Base-by-base conservation (phyloP, 2,797 vertebrate species). In the Agapornis canus region DNA sequence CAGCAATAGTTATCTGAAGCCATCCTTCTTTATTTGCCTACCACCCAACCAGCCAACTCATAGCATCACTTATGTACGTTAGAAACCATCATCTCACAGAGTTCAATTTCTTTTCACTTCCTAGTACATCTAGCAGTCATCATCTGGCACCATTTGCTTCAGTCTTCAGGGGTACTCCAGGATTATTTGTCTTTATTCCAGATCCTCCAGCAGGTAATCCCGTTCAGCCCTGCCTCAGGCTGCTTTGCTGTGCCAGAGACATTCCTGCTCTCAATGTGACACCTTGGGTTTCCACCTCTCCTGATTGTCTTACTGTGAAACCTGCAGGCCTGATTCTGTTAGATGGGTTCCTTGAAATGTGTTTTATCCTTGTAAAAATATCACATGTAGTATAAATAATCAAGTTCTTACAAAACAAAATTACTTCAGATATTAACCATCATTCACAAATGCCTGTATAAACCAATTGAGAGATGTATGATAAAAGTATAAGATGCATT, bases 1-100 rank as follows among this genome's bases (percentile, higher is more conserved):
- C 85, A 75, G 19, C 64, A 70, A 49, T 7, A 48, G 56, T 10
- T 86, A 56, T 81, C 64, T 82, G 72, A n/a, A 27, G 48, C 80
- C 92, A 93, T 97, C 65, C 64, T 92, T 97, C 95, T 97, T 95
- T 95, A 89, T 96, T 78, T 77, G 19, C 75, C 56, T 88, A 29
- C 88, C 66, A 79, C 70, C 69, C 84, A 94, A 45, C 20, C 31
- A 90, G 6, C 37, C 22, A 0, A 42, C 47, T 83, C 16, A 3
- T 60, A 40, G 40, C 80, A 72, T 86, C 60, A 1, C 79, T 82
- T 80, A 14, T 31, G 51, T 51, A 35, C 48, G 29, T 97, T 83
- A 95, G 65, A 60, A 88, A 39, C 22, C 13, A 96, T 51, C 66
- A 16, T 49, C 65, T 54, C 21, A 26, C 7, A 6, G 40, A 82